Base-by-base conservation (phyloP, 2,888 invertebrate species). In the Clitarchus hookeri region DNA sequence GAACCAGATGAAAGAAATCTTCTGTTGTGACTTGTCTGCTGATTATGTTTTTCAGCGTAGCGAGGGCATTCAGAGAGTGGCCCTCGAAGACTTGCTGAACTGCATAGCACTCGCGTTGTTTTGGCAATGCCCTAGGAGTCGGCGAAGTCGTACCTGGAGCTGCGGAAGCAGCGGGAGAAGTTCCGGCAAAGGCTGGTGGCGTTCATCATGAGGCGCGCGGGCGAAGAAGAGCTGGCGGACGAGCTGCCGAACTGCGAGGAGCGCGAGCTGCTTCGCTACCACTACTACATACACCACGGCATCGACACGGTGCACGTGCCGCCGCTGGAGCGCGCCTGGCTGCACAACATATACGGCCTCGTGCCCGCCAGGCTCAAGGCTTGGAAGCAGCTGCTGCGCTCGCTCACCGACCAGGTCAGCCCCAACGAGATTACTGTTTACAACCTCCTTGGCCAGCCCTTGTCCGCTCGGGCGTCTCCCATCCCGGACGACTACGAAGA, bases 281-380 rank as follows among this genome's bases (percentile, higher is more conserved):
- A 97, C 91, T 97, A 97, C 91, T 98, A 98, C 90, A 94, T 98
- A 84, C 95, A 96, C 89, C 96, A 97, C 91, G 98, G 98, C 0
- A 96, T 98, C 83, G 98, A 98, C 90, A 97, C 97, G 6, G 95
- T 96, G 88, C 96, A 98, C 90, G 97, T 98, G 0, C 96, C 97
- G 0, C 96, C 97, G 1, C 93, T 98, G 90, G 96, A 96, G 90
- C 93, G 94, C 86, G 93, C 93, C 89, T 95, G 97, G 90, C 92
- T 98, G 87, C 92, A 91, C 80, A 91, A 92, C 89, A 92, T 92
- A 27, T 90, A 91, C 84, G 88, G 87, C 19, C 89, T 92, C 26
- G 90, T 93, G 19, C 91, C 92, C n/a, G 13, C 94, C 82, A 93
- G 89, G 93, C 84, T 89, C 44, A 88, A 88, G 27, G 87, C 85